A percentile compares a stretch with the other conserved stretches of the same genome.
Conservation (phyloP, 2,113 vertebrate genomes). For the Cinclus cinclus region DNA sequence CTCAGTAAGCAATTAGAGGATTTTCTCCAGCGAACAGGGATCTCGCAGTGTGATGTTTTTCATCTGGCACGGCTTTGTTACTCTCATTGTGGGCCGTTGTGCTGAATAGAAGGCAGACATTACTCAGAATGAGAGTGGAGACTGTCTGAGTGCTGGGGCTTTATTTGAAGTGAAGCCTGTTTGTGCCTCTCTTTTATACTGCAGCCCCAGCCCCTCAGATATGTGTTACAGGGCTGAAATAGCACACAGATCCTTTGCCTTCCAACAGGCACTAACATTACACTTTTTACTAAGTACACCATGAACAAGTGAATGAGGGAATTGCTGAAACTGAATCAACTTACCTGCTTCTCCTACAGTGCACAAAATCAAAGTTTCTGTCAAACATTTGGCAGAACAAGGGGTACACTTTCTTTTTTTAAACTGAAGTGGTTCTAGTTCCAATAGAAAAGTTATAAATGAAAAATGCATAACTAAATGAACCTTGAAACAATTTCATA, state of each 20-base stretch:
- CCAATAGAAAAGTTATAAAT: neutral
- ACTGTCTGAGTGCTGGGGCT: conserved; percentile 78
- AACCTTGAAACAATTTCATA: neutral
- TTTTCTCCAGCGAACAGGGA: conserved; percentile 59
- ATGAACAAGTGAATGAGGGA: neutral
- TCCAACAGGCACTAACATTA: neutral
- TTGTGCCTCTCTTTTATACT: conserved; percentile 25
- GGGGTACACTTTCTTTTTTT: neutral
- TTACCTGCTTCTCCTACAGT: neutral
- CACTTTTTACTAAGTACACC: neutral
- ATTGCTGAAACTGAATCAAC: neutral
- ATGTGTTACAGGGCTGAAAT: conserved; percentile 10
- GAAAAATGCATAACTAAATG: neutral
- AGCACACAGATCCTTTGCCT: neutral
- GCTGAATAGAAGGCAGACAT: conserved; percentile 84
- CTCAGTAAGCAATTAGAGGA: conserved; percentile 41
- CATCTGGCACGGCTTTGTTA: conserved; percentile 78
- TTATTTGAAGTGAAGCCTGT: conserved; percentile 73
- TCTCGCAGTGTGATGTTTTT: conserved; percentile 82
- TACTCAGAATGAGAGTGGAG: conserved; percentile 82
- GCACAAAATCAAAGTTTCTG: neutral
- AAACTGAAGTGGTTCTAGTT: neutral
- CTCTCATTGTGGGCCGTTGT: conserved; percentile 73
- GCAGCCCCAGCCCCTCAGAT: conserved; percentile 31
- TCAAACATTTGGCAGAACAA: neutral